Conservation (phyloP, 2,888 invertebrate genomes). For the Cyaniris semiargus region DNA sequence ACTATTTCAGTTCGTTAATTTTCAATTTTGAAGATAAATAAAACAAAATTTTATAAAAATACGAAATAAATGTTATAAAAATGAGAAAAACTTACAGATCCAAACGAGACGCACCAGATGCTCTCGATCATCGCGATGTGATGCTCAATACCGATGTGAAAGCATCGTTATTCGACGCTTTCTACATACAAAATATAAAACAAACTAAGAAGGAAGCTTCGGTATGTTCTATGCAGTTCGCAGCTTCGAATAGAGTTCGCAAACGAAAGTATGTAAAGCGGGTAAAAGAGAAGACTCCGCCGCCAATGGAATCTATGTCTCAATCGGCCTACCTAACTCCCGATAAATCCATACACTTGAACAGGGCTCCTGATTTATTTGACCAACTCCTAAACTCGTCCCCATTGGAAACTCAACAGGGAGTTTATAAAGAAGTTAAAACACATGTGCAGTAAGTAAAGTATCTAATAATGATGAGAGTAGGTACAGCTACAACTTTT, state of each 20-base stretch:
- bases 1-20: not conserved
- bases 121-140: conserved; percentile 59
- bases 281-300: conserved; percentile 56
- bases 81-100: conserved; percentile 69
- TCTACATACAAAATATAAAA: conserved; percentile 72
- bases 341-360: conserved; percentile 69
- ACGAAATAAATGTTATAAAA: conserved; percentile 19
- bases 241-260: conserved; percentile 58
- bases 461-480: too few relatives aligned
- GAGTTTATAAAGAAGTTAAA: conserved; percentile 5
- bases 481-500: too few relatives aligned
- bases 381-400: conserved; percentile 63
- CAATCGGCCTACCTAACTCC: conserved; percentile 63
- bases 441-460: conserved; percentile 18
- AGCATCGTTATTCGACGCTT: conserved; percentile 66
- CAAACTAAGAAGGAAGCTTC: conserved; percentile 69
- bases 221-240: conserved; percentile 52
- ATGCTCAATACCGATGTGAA: conserved; percentile 60
- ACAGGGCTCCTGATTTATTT: conserved; percentile 64
- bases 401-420: not conserved
- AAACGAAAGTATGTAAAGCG: conserved; percentile 70
- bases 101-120: conserved; percentile 59
- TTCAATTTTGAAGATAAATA: conserved; percentile 4
- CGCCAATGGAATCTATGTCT: conserved; percentile 47
- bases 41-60: not conserved